Percentiles rank a stretch among this genome's conserved stretches.
Evolutionary conservation across 2,797 vertebrate species (phyloP).

Genomic region (Momotus momota): DNA sequence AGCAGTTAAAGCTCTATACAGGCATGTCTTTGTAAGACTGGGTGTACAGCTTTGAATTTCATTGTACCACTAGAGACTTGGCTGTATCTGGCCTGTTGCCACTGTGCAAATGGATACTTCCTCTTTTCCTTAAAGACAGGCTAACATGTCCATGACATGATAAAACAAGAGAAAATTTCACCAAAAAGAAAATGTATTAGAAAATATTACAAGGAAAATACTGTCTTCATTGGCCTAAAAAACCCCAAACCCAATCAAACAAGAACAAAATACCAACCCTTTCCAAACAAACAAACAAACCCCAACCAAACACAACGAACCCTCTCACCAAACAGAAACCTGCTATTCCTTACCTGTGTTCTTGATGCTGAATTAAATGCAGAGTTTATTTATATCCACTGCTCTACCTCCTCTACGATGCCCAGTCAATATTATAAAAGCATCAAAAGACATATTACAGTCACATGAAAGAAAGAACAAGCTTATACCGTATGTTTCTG

Average conservation of each 20-base stretch:
- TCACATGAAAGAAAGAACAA: background rate
- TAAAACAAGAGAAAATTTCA: background rate
- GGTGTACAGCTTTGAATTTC: background rate
- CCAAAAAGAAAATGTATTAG: background rate
- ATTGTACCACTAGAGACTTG: background rate
- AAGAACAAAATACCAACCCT: background rate
- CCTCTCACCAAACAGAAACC: background rate
- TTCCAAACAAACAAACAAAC: background rate
- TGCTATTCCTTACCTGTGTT: background rate
- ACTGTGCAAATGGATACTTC: background rate
- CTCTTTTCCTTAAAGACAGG: background rate
- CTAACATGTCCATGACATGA: background rate
- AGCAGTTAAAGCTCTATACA: background rate
- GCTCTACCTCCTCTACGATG: background rate
- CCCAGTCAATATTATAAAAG: background rate
- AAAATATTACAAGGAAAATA: background rate
- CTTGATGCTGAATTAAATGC: background rate
- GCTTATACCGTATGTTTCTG: background rate
- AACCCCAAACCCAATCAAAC: background rate
- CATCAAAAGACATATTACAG: background rate
- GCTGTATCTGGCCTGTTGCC: background rate
- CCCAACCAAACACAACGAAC: background rate
- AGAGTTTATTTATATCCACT: background rate
- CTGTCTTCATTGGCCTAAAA: background rate
- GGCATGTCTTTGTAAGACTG: rapidly evolving